These are phyloP conservation scores for Rhombomys opimus DNA, from an alignment of 2,113 vertebrate genomes.

Conservation along the genomic window DNA sequence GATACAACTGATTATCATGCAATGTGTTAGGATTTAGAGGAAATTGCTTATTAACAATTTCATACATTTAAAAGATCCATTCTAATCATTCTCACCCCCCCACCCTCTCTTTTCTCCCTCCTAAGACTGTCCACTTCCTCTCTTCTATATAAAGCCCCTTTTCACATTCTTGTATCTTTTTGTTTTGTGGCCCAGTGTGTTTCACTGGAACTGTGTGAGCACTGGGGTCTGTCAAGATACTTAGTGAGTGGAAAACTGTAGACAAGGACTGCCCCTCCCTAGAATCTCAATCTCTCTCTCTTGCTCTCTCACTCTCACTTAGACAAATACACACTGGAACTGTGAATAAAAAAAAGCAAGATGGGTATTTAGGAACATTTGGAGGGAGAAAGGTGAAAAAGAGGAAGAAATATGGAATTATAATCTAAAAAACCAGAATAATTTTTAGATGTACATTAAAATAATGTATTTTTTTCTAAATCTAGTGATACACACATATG, in stretches of 20 bases:
- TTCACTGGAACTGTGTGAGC: neutral
- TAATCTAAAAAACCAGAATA: neutral
- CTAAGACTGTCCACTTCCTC: too few relatives aligned
- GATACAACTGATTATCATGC: neutral
- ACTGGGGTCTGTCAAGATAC: neutral
- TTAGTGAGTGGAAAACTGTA: neutral
- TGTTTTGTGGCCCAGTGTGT: neutral
- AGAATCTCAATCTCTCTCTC: neutral
- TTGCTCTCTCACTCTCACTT: neutral
- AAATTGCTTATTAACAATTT: neutral
- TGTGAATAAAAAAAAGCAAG: neutral
- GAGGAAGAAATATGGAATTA: neutral
- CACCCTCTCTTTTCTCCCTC: neutral
- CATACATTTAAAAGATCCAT: neutral
- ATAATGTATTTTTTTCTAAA: neutral
- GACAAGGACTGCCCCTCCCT: neutral
- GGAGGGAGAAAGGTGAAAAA: neutral
- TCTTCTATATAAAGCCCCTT: neutral
- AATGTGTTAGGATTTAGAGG: neutral
- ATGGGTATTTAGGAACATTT: neutral
- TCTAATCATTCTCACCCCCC: neutral
- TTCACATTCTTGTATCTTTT: neutral
- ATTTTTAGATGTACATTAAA: neutral
- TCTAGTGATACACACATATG: neutral
- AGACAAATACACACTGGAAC: neutral